Evolutionary conservation across 1,140 invertebrate species (phyloP).

Genomic region (Saccostrea cuccullata): DNA sequence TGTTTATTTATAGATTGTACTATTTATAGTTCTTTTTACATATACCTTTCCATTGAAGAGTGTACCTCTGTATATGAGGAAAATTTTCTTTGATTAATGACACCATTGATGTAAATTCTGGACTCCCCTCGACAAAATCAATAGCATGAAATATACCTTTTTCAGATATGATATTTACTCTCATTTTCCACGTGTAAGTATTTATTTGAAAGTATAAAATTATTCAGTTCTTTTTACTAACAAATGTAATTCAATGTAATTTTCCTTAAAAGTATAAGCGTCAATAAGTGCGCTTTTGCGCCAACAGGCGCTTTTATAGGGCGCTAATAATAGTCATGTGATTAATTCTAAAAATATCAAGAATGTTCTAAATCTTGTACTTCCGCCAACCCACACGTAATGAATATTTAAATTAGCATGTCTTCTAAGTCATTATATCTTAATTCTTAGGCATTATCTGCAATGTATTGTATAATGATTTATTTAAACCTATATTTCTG

Average conservation of each 20-base stretch:
- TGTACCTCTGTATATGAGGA: not conserved
- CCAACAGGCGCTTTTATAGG: conserved; percentile 7
- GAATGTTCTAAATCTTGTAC: not conserved
- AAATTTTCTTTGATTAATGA: not conserved
- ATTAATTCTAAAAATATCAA: not conserved
- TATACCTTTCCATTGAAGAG: not conserved
- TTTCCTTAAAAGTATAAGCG: not conserved
- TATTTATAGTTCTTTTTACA: not conserved
- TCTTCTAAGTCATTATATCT: not conserved
- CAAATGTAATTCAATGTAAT: too few relatives aligned
- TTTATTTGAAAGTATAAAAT: not conserved
- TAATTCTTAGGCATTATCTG: too few relatives aligned
- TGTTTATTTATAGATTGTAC: too few relatives aligned
- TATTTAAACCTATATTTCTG: not conserved
- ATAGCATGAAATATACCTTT: not conserved
- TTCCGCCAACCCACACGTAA: conserved; percentile 2
- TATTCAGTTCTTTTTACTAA: not conserved
- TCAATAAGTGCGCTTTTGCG: not conserved
- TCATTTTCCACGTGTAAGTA: not conserved
- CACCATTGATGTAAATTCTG: not conserved
- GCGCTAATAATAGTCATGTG: conserved; percentile 14
- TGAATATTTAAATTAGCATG: conserved; percentile 3
- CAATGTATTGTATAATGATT: too few relatives aligned
- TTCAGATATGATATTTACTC: not conserved
- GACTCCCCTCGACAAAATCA: not conserved